Base-by-base conservation (phyloP, 2,113 vertebrate genomes). In the Rhipidura dahli region DNA sequence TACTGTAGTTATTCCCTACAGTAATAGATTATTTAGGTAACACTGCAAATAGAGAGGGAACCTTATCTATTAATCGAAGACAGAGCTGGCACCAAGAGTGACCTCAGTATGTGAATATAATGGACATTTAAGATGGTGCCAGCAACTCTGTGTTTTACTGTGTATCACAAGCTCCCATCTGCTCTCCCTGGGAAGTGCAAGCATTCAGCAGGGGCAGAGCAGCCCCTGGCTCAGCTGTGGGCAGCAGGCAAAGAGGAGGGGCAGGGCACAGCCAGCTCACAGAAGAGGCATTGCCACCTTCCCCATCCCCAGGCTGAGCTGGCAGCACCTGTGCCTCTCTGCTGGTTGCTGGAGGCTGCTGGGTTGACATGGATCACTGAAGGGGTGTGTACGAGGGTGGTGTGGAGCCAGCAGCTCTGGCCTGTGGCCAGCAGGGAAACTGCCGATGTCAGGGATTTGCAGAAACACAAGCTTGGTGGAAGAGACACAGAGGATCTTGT, bases 31-130 rank as follows among this genome's bases (percentile, higher is more conserved):
- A 87, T 96, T 93, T 97, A 89, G 88, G 90, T 96, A 96, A 84
- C 80, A 93, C 83, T 94, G 90, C 88, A 96, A 97, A 97, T 89
- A 95, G 64, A 78, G 86, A 72, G 37, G 42, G 61, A 93, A 87
- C 57, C 64, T 95, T 93, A 96, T 96, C 96, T 96, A 79, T 79
- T 96, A 97, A 96, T 95, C 60, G 51, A 96, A 96, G 96, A 93
- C 53, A 72, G 72, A 94, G 83, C 60, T 90, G 92, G 90, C 87
- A 93, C 78, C 75, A 68, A 56, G 23, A 90, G 13, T 45, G 86
- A 95, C 92, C 93, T 95, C 44, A 72, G 56, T 59, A 96, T 82
- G 83, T 76, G 86, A 95, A 87, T 90, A 83, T 86, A 92, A 94
- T 76, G 69, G 77, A 84, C 65, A 53, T 65, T 90, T 87, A 93